Evolutionary conservation across 1,140 invertebrate genomes (phyloP).

Genomic region (Heterodera schachtii): DNA sequence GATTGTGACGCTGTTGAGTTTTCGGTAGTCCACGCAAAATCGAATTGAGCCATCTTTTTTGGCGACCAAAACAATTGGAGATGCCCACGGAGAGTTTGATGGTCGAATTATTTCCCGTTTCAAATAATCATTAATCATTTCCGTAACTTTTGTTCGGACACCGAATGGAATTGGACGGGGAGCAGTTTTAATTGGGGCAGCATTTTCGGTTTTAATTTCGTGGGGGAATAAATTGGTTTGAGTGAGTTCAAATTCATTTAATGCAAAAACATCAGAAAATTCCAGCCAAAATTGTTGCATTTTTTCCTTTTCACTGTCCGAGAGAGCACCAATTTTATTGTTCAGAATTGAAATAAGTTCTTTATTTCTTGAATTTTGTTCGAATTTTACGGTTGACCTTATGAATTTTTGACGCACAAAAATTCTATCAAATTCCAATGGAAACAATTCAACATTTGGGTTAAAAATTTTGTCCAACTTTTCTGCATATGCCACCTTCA

Average conservation of each 20-base stretch:
- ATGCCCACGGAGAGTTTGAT: no score
- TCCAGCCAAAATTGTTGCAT: not conserved
- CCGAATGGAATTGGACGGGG: no score
- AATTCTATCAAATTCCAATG: not conserved
- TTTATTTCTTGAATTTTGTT: not conserved
- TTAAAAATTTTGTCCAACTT: not conserved
- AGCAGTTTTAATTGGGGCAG: no score
- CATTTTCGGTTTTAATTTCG: no score
- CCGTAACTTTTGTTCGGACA: no score
- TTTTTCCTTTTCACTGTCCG: not conserved
- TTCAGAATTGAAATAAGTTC: not conserved
- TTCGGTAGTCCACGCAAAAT: no score
- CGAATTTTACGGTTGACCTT: not conserved
- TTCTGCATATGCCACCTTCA: not conserved
- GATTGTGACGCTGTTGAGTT: no score
- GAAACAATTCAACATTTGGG: not conserved
- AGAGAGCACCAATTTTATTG: not conserved
- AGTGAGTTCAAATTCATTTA: not conserved
- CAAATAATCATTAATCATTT: no score
- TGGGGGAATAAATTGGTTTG: not conserved
- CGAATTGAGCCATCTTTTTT: no score
- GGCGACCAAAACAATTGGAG: no score
- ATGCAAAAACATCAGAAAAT: not conserved
- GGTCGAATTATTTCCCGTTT: no score
- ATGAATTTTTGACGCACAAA: not conserved